Evolutionary conservation across 2,113 vertebrate genomes (phyloP).

Genomic region (Vimba vimba): DNA sequence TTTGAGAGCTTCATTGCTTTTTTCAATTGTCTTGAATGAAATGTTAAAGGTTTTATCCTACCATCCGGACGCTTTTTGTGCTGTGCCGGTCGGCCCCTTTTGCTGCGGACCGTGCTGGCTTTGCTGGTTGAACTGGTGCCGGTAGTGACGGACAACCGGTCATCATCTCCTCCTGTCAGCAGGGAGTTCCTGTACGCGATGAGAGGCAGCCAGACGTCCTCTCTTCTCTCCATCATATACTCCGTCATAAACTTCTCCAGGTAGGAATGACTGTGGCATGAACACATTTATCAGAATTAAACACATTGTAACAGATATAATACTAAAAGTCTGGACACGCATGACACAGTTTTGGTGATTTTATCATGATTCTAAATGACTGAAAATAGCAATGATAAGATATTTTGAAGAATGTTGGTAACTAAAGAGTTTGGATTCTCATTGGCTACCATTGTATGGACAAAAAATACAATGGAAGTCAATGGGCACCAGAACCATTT

Average conservation of each 20-base stretch:
- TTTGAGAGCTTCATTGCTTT: neutral
- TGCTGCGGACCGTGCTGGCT: constrained; percentile 92
- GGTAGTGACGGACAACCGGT: constrained; percentile 95
- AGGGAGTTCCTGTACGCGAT: constrained; percentile 98
- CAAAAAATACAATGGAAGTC: neutral
- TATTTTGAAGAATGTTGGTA: neutral
- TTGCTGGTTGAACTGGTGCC: constrained; percentile 92
- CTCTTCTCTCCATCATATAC: constrained; percentile 96
- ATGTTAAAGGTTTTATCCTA: constrained; percentile 63
- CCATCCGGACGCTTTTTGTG: constrained; percentile 96
- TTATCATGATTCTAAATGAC: neutral
- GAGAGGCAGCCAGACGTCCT: constrained; percentile 97
- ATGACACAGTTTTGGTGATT: neutral
- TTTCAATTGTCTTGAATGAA: neutral
- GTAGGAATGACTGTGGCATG: constrained; percentile 86
- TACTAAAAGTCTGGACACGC: neutral
- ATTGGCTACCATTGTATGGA: neutral
- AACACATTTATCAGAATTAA: neutral
- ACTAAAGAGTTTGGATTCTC: neutral
- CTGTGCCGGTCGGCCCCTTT: constrained; percentile 92
- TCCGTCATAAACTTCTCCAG: constrained; percentile 98
- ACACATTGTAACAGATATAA: neutral
- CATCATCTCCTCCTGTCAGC: constrained; percentile 93
- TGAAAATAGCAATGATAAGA: neutral
- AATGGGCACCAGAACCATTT: neutral